These are phyloP conservation scores for Trichomycterus rosablanca DNA, from an alignment of 2,113 vertebrate genomes.

Conservation along the genomic window DNA sequence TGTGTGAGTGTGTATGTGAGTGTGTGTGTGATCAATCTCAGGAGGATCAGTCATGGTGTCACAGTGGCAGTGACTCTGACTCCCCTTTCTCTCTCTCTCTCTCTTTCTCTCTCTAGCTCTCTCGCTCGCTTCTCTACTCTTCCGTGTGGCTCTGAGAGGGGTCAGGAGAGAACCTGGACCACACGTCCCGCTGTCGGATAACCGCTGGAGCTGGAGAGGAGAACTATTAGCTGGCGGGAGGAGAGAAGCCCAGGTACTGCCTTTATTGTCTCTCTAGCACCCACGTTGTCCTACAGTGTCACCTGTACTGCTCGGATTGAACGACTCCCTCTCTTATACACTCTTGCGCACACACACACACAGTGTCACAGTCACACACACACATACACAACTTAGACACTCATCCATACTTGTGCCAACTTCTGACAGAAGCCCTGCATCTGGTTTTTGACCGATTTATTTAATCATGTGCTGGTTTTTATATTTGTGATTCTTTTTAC, in stretches of 20 bases:
- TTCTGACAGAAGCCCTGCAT: too few species aligned
- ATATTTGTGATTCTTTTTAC: too few species aligned
- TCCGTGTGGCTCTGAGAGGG: conserved; percentile 54
- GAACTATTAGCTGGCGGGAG: conserved; percentile 31
- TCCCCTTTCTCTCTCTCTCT: conserved; percentile 51
- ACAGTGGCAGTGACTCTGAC: conserved; percentile 62
- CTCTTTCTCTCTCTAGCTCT: conserved; percentile 33
- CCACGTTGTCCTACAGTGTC: conserved; percentile 20
- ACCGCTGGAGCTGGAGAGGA: conserved; percentile 54
- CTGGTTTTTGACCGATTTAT: too few species aligned
- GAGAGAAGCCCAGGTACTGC: conserved; percentile 60
- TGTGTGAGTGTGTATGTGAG: conserved; percentile 39
- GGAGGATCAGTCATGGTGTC: conserved; percentile 71
- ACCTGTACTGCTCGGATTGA: conserved; percentile 35
- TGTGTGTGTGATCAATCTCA: conserved; percentile 71
- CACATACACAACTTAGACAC: conserved; percentile 5
- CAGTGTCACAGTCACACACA: conserved; percentile 16
- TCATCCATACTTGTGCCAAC: conserved; percentile 5
- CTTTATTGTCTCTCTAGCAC: conserved; percentile 46
- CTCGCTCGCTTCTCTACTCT: conserved; percentile 44
- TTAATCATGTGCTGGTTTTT: too few species aligned
- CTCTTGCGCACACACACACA: conserved; percentile 11
- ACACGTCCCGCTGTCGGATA: conserved; percentile 62
- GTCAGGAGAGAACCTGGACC: conserved; percentile 54
- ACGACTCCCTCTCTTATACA: conserved; percentile 18